Evolutionary conservation across 92 coral and sea anemone species (phyloP).

Genomic region (Zoanthus sociatus): DNA sequence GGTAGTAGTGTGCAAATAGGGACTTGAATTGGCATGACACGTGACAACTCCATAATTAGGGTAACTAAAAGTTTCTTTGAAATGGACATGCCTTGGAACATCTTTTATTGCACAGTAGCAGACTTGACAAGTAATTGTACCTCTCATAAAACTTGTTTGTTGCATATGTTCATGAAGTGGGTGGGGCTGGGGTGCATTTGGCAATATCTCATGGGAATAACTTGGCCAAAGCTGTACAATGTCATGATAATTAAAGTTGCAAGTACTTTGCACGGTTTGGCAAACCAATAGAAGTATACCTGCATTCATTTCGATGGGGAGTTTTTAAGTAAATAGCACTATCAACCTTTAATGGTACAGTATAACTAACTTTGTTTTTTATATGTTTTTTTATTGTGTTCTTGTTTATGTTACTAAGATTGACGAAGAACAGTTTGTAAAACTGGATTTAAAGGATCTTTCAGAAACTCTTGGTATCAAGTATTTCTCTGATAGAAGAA

Average conservation of each 20-base stretch:
- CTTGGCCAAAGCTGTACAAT: slow-evolving; percentile 9
- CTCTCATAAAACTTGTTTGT: slow-evolving; percentile 4
- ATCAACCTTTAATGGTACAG: slow-evolving; percentile 7
- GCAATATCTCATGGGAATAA: slow-evolving; percentile 7
- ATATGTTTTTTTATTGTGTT: slow-evolving; percentile 2
- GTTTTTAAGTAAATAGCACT: background rate
- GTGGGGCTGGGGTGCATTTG: background rate
- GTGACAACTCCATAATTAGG: slow-evolving; percentile 2
- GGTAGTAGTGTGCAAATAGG: slow-evolving; percentile 5
- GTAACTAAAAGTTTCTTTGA: slow-evolving; percentile 6
- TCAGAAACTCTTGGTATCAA: slow-evolving; percentile 23
- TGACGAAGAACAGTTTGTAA: slow-evolving; percentile 9
- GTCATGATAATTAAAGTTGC: slow-evolving; percentile 3
- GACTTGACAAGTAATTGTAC: slow-evolving; percentile 1
- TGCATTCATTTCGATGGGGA: slow-evolving; percentile 8
- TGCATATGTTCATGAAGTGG: slow-evolving; percentile 8
- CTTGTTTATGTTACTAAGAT: slow-evolving; percentile 8
- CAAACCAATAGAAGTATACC: slow-evolving; percentile 4
- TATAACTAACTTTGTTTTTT: background rate
- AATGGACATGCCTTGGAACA: slow-evolving; percentile 9
- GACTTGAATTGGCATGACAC: background rate
- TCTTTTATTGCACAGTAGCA: slow-evolving; percentile 4
- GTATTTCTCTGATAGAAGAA: slow-evolving; percentile 25
- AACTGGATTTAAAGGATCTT: slow-evolving; percentile 7
- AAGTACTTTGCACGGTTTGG: slow-evolving; percentile 5